These are phyloP conservation scores for Porites cylindrica DNA, from an alignment of 92 coral and sea anemone species.

Conservation along the genomic window DNA sequence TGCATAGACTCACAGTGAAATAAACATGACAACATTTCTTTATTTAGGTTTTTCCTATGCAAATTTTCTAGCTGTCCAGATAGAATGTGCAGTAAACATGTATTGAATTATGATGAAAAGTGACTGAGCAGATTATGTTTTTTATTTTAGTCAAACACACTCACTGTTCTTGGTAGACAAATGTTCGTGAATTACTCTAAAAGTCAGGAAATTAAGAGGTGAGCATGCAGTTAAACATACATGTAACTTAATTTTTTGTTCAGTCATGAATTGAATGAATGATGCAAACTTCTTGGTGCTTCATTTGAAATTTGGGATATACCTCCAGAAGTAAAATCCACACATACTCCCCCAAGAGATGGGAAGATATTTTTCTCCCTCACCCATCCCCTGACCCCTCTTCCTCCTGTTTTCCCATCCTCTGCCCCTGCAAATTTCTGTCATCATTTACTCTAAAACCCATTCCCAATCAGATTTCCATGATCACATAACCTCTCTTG, in stretches of 20 bases:
- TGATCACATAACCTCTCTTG: too few relatives aligned
- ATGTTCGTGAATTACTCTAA: slow-evolving; percentile 99
- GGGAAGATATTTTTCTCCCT: too few relatives aligned
- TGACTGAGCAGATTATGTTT: neutral
- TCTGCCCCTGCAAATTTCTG: too few relatives aligned
- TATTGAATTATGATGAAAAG: neutral
- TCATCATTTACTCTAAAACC: too few relatives aligned
- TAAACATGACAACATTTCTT: neutral
- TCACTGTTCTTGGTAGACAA: slow-evolving; percentile 97
- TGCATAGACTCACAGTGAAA: neutral
- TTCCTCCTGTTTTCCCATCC: too few relatives aligned
- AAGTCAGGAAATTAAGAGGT: slow-evolving; percentile 99
- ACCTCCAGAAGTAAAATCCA: too few relatives aligned
- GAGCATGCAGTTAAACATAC: neutral
- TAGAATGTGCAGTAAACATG: neutral
- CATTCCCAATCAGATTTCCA: too few relatives aligned
- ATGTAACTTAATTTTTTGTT: neutral
- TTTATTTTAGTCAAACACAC: slow-evolving; percentile 84
- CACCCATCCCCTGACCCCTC: too few relatives aligned
- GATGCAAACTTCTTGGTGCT: neutral
- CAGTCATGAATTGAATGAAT: neutral
- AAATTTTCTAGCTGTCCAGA: neutral
- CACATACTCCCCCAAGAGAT: too few relatives aligned
- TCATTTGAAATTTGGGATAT: neutral
- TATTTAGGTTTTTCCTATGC: neutral